phyloP scores from a whole-genome alignment of 2,888 invertebrate species.

The Drosophila putrida region DNA sequence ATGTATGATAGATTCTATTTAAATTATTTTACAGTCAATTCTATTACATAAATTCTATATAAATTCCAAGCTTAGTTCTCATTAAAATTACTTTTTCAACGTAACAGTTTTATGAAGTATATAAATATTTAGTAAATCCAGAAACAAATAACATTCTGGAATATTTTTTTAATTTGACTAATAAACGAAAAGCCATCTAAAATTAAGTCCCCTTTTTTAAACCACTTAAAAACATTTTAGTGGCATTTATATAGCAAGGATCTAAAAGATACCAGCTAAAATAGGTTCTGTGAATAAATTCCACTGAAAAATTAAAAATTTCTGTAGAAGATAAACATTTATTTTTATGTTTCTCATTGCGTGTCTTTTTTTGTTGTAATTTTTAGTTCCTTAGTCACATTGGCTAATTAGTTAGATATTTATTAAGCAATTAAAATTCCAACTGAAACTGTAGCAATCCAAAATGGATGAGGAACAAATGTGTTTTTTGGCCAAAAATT shows the following conservation, averaged over 20 bases:
- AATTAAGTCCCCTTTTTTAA: no score
- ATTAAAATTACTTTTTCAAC: no score
- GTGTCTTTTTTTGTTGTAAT: neutral
- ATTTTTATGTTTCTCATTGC: constrained; percentile 1
- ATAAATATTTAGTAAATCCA: neutral
- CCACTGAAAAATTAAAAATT: neutral
- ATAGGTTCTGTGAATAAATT: neutral
- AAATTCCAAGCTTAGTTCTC: no score
- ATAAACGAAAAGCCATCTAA: no score
- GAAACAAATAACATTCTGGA: no score
- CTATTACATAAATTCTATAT: no score
- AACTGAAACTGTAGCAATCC: constrained; percentile 24
- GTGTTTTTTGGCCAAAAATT: constrained; percentile 32
- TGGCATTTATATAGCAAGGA: no score
- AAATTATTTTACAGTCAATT: no score
- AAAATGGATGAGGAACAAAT: constrained; percentile 50
- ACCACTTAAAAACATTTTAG: no score
- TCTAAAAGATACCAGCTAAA: no score
- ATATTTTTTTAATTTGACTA: no score
- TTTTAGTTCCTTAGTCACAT: constrained; percentile 2
- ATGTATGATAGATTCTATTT: no score
- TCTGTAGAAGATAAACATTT: neutral
- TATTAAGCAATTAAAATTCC: constrained; percentile 71
- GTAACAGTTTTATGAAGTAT: neutral
- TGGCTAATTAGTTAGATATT: constrained; percentile 54